These are phyloP conservation scores for Melanotaenia nigrans DNA, from an alignment of 2,797 vertebrate genomes.

Conservation along the genomic window DNA sequence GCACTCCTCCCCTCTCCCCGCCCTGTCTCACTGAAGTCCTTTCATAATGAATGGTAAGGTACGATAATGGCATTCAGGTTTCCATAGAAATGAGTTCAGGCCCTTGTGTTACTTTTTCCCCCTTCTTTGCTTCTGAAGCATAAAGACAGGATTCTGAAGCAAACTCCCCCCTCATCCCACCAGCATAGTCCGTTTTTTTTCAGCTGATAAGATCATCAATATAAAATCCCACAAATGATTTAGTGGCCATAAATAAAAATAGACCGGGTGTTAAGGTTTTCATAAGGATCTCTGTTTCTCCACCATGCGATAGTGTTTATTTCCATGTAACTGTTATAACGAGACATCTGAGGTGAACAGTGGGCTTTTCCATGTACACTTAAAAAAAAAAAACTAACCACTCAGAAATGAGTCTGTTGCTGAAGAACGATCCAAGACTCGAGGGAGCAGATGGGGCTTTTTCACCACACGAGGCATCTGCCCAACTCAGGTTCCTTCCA, in stretches of 20 bases:
- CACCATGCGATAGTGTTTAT: not conserved
- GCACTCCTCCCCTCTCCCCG: slow-evolving; percentile 52
- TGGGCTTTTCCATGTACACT: not conserved
- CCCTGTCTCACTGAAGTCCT: slow-evolving; percentile 86
- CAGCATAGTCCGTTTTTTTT: slow-evolving; percentile 45
- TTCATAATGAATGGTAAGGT: slow-evolving; percentile 99
- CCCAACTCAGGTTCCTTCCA: slow-evolving; percentile 62
- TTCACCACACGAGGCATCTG: slow-evolving; percentile 37
- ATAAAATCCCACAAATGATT: not conserved
- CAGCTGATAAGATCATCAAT: slow-evolving; percentile 24
- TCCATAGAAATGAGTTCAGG: slow-evolving; percentile 96
- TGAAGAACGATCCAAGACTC: slow-evolving; percentile 16
- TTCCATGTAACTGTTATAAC: not conserved
- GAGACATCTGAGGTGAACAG: slow-evolving; percentile 7
- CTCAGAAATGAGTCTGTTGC: slow-evolving; percentile 14
- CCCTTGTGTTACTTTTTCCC: slow-evolving; percentile 86
- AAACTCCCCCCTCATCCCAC: slow-evolving; percentile 39
- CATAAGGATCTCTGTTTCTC: not conserved
- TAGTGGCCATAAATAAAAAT: no score
- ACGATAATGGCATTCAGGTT: slow-evolving; percentile 96
- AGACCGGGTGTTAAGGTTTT: not conserved
- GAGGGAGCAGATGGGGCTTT: slow-evolving; percentile 54
- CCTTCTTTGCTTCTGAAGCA: slow-evolving; percentile 56
- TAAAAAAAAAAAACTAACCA: not conserved
- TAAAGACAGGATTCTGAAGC: slow-evolving; percentile 87